Percentiles rank a stretch among this genome's conserved stretches.
Conservation (phyloP, 2,888 invertebrate species). For the Erebia epiphron region DNA sequence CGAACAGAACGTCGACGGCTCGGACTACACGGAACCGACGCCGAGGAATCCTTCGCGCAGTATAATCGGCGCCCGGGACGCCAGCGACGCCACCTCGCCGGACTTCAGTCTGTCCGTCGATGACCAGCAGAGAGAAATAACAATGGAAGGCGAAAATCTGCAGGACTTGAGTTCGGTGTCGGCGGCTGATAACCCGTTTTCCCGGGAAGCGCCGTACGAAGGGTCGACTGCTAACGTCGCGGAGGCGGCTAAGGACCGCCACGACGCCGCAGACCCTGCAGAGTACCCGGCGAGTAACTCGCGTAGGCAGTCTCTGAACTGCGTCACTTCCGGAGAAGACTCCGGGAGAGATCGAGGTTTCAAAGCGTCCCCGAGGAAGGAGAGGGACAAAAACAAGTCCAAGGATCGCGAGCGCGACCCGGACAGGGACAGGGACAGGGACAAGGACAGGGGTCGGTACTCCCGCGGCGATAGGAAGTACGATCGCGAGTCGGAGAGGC, state of each 20-base stretch:
- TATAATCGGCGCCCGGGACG: slow-evolving; percentile 57
- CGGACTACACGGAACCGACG: slow-evolving; percentile 68
- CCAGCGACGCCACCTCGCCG: slow-evolving; percentile 50
- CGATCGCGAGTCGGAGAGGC: slow-evolving; percentile 59
- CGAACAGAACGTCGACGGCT: slow-evolving; percentile 74
- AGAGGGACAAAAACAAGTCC: slow-evolving; percentile 62
- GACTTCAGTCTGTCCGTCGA: slow-evolving; percentile 57
- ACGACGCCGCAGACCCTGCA: slow-evolving; percentile 59
- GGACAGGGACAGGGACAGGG: slow-evolving; percentile 54
- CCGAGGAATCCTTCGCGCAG: slow-evolving; percentile 57
- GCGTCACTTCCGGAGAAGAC: slow-evolving; percentile 71
- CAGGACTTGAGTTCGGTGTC: slow-evolving; percentile 70
- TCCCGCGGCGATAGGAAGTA: slow-evolving; percentile 64
- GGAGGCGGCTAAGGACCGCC: slow-evolving; percentile 55
- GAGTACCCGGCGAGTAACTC: slow-evolving; percentile 60
- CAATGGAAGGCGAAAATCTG: slow-evolving; percentile 84
- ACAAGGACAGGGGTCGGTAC: slow-evolving; percentile 52
- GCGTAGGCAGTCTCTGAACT: slow-evolving; percentile 60
- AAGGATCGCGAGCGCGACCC: slow-evolving; percentile 57
- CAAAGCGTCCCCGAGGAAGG: slow-evolving; percentile 65
- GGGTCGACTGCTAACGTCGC: slow-evolving; percentile 67
- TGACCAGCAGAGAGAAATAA: slow-evolving; percentile 78
- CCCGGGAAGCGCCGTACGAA: slow-evolving; percentile 78
- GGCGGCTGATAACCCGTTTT: slow-evolving; percentile 61
- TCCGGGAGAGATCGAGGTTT: slow-evolving; percentile 70